Percentiles rank a stretch among this genome's conserved stretches.
Evolutionary conservation across 2,113 vertebrate genomes (phyloP).

Genomic region (Leptodactylus fuscus): DNA sequence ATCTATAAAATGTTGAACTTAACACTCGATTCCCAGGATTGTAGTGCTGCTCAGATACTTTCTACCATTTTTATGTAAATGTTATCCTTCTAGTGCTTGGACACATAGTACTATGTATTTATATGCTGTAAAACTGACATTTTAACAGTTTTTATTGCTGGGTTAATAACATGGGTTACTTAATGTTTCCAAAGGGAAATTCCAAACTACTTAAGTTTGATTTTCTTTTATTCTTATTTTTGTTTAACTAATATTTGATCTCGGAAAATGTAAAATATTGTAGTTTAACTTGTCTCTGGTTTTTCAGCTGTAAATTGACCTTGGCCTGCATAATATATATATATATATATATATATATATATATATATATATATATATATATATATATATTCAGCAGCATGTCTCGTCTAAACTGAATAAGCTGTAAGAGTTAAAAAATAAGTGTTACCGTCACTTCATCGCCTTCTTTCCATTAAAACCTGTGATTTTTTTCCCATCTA

Average conservation of each 20-base stretch:
- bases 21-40: background rate
- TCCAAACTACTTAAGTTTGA: slow-evolving; percentile 25
- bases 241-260: slow-evolving; percentile 1
- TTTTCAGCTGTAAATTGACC: background rate
- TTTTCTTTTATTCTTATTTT: slow-evolving; percentile 28
- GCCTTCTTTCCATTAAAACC: background rate
- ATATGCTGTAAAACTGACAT: slow-evolving; percentile 13
- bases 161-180: slow-evolving; percentile 22
- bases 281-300: background rate
- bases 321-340: background rate
- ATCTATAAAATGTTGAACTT: slow-evolving; percentile 13
- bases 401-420: no score
- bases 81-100: background rate
- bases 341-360: no score
- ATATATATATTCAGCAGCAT: no score
- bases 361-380: no score
- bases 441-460: background rate
- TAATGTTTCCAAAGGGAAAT: slow-evolving; percentile 38
- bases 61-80: slow-evolving; percentile 18
- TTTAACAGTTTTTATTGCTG: slow-evolving; percentile 29
- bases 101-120: background rate
- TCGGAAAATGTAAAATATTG: background rate
- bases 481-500: background rate
- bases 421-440: no score
- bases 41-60: background rate